A percentile compares a stretch with the other conserved stretches of the same genome.
phyloP scores from a whole-genome alignment of 2,888 invertebrate genomes.

The Spilarctia lutea region DNA sequence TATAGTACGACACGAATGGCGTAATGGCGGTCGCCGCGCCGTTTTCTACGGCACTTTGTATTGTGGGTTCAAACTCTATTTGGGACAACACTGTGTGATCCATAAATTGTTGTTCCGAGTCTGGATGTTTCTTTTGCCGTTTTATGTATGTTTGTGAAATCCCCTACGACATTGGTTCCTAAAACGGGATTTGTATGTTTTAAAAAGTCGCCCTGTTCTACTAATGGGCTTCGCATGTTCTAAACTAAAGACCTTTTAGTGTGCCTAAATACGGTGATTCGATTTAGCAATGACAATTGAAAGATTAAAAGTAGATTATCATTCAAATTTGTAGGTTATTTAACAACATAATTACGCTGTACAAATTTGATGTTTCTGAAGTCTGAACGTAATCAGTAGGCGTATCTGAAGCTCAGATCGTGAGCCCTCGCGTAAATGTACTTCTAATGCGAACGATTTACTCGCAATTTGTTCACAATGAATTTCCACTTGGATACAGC shows the following conservation, averaged over 20 bases:
- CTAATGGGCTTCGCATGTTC: background rate
- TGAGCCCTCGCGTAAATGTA: constrained; percentile 35
- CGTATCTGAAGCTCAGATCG: constrained; percentile 36
- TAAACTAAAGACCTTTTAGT: background rate
- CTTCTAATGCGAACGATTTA: constrained; percentile 44
- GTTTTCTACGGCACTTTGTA: no score
- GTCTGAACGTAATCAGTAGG: constrained; percentile 38
- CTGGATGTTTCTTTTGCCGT: no score
- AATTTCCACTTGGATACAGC: constrained; percentile 30
- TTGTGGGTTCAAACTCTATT: no score
- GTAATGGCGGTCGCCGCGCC: no score
- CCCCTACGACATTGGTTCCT: no score
- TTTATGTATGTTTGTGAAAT: no score
- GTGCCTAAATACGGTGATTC: background rate
- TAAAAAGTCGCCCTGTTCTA: background rate
- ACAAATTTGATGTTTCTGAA: constrained; percentile 26
- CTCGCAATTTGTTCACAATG: constrained; percentile 38
- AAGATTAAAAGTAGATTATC: background rate
- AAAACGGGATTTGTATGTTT: no score
- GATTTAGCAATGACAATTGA: background rate
- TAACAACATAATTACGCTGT: background rate
- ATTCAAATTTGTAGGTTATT: background rate
- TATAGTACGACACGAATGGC: no score
- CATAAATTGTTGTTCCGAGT: no score
- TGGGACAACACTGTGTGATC: no score